Base-by-base conservation (phyloP, 1,140 invertebrate species). In the Whitmania pigra region DNA sequence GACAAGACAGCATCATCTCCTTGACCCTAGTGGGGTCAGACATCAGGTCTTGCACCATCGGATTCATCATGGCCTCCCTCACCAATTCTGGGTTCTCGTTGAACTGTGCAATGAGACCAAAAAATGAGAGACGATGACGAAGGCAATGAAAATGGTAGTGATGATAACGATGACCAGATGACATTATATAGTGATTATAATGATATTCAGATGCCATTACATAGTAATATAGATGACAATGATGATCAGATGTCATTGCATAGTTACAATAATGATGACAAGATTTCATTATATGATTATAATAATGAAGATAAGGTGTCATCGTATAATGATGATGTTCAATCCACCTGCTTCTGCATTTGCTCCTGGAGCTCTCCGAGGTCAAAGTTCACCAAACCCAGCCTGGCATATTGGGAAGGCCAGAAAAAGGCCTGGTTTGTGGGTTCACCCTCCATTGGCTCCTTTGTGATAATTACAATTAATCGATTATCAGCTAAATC, bases 291-390 rank as follows among this genome's bases (percentile, higher is more conserved):
- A n/a, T 22, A 17, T 60, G 17, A 27, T 60, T 60, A 60, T 60
- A 60, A 27, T 27, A 60, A 27, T 60, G 17, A 60, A 6, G 27
- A 60, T 60, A n/a, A n/a, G n/a, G n/a, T 17, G 22, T 25, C 29
- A 63, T 22, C 15, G 22, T 20, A 57, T 63, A 11, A 17, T 63
- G 20, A 49, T 17, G 11, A 49, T 49, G 5, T 1, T 49, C 43
- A 49, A 49, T 17, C 15, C 11, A 63, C 57, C 57, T 63, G 57
- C 29, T 63, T 22, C 18, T 63, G 57, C 57, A 63, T 63, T 63
- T 63, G 57, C 29, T 63, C 22, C 57, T 63, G 57, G 6, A 63
- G 57, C 57, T 63, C 22, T 25, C 22, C 57, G 15, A 63, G 29
- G 29, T 63, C 29, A 31, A 63, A 22, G 57, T 63, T 63, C 22